Conservation (phyloP, 1,140 invertebrate genomes). For the Danaus melanippus region DNA sequence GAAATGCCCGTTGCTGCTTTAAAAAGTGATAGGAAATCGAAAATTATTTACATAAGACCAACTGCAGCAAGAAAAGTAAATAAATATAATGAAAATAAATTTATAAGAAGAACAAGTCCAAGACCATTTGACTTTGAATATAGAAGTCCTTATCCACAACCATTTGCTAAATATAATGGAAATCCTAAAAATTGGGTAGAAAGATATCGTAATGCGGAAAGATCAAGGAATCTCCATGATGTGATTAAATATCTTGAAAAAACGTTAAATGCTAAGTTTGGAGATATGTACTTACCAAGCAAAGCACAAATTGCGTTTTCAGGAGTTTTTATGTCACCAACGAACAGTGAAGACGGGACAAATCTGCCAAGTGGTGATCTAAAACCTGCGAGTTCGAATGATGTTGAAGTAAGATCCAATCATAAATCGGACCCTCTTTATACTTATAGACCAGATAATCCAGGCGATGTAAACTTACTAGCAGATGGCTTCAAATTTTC, state of each 20-base stretch:
- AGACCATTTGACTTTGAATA: conserved; percentile 57
- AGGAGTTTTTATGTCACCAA: conserved; percentile 47
- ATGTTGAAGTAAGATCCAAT: conserved; percentile 27
- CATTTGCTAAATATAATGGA: conserved; percentile 49
- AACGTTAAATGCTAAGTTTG: conserved; percentile 57
- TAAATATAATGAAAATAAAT: conserved; percentile 10
- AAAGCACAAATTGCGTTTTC: conserved; percentile 54
- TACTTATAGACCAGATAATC: conserved; percentile 57
- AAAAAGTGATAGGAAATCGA: conserved; percentile 18
- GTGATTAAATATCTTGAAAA: conserved; percentile 62
- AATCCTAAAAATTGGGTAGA: conserved; percentile 50
- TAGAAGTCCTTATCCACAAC: conserved; percentile 47
- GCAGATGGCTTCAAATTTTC: conserved; percentile 58
- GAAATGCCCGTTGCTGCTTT: conserved; percentile 22
- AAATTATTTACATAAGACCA: conserved; percentile 2
- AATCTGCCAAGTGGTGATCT: too few relatives aligned
- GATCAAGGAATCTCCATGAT: conserved; percentile 59
- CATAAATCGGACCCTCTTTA: conserved; percentile 55
- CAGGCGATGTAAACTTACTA: conserved; percentile 64
- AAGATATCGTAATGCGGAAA: conserved; percentile 59
- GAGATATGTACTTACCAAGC: conserved; percentile 38
- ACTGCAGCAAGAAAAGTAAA: conserved; percentile 7
- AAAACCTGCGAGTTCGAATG: too few relatives aligned
- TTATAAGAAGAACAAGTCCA: conserved; percentile 50
- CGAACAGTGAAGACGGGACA: conserved; percentile 9